Evolutionary conservation across 2,797 vertebrate genomes (phyloP).

Genomic region (Petrocephalus schoutedeni): DNA sequence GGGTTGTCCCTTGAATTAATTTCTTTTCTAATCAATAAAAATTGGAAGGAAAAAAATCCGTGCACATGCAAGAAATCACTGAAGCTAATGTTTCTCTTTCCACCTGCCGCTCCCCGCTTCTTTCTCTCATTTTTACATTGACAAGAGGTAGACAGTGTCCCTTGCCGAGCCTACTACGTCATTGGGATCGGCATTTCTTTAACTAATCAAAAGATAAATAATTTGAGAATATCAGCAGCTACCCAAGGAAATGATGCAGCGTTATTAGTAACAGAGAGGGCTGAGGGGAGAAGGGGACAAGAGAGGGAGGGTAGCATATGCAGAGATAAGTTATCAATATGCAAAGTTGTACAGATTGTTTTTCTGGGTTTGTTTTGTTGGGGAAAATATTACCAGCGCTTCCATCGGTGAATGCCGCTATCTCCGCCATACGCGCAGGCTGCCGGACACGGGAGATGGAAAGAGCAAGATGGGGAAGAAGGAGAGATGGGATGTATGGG

Average conservation of each 20-base stretch:
- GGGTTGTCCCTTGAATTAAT: constrained; percentile 63
- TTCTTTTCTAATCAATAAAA: constrained; percentile 67
- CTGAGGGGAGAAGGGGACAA: constrained; percentile 44
- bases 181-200: constrained; percentile 33
- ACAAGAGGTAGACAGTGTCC: constrained; percentile 43
- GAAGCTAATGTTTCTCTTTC: constrained; percentile 48
- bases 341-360: constrained; percentile 64
- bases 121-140: constrained; percentile 35
- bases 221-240: constrained; percentile 27
- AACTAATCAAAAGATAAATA: constrained; percentile 43
- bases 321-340: constrained; percentile 57
- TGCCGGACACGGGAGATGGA: constrained; percentile 63
- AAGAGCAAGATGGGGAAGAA: constrained; percentile 54
- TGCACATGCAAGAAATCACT: constrained; percentile 53
- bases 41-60: constrained; percentile 42
- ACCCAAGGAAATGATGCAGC: constrained; percentile 22
- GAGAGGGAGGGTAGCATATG: constrained; percentile 40
- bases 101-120: constrained; percentile 28
- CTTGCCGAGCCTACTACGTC: constrained; percentile 21
- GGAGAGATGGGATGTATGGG: constrained; percentile 39
- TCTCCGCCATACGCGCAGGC: constrained; percentile 77
- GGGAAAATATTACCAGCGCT: constrained; percentile 76
- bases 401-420: constrained; percentile 84
- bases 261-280: constrained; percentile 39
- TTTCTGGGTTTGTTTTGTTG: constrained; percentile 34